Conservation (phyloP, 2,888 invertebrate genomes). For the Pyrocoelia pectoralis region DNA sequence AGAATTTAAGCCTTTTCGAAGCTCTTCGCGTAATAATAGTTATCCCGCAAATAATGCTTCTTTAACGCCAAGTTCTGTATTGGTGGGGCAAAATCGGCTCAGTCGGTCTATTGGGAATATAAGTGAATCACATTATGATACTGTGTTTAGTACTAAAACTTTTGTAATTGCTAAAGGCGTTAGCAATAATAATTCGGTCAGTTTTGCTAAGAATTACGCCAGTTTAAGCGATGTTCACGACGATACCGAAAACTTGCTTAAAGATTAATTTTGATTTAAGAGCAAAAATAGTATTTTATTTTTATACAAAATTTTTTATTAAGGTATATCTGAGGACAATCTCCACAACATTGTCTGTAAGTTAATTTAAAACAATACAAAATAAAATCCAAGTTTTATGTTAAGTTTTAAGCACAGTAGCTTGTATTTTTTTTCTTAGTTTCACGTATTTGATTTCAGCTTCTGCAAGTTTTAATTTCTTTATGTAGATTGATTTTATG, state of each 20-base stretch:
- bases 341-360: slow-evolving; percentile 58
- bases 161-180: slow-evolving; percentile 58
- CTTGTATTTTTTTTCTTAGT: slow-evolving; percentile 45
- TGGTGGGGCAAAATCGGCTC: slow-evolving; percentile 52
- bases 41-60: slow-evolving; percentile 54
- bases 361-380: slow-evolving; percentile 43
- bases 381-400: slow-evolving; percentile 39
- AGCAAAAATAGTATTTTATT: slow-evolving; percentile 26
- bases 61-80: slow-evolving; percentile 45
- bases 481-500: slow-evolving; percentile 44
- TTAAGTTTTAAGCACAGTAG: slow-evolving; percentile 54
- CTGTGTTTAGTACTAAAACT: slow-evolving; percentile 63
- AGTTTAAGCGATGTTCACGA: slow-evolving; percentile 38
- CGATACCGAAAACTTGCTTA: slow-evolving; percentile 42
- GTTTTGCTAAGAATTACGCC: slow-evolving; percentile 41
- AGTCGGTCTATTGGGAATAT: slow-evolving; percentile 60
- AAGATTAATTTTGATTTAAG: slow-evolving; percentile 34
- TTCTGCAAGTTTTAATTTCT: slow-evolving; percentile 44
- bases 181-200: slow-evolving; percentile 49
- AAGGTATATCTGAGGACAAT: slow-evolving; percentile 58
- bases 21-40: slow-evolving; percentile 54
- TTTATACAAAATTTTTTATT: slow-evolving; percentile 39
- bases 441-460: slow-evolving; percentile 39
- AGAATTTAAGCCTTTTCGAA: slow-evolving; percentile 51
- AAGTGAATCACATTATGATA: slow-evolving; percentile 63